Evolutionary conservation across 2,113 vertebrate genomes (phyloP).

Genomic region (Alligator sinensis): DNA sequence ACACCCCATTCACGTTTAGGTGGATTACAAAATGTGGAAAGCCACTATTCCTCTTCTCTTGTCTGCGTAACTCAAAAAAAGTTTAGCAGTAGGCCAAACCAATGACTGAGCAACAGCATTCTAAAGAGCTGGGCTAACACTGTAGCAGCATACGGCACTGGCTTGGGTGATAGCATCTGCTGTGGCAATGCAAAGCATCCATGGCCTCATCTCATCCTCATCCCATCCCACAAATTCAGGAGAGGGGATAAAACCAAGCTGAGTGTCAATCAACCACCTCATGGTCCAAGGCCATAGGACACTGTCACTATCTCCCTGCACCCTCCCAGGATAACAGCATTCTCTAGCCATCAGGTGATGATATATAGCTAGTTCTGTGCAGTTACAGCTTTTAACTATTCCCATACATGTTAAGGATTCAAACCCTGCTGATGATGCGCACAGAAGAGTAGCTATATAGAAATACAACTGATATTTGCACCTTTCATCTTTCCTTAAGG

Average conservation of each 20-base stretch:
- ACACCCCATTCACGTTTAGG: not conserved
- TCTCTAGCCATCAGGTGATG: not conserved
- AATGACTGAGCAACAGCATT: rapidly evolving
- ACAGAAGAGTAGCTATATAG: rapidly evolving
- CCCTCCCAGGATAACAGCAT: not conserved
- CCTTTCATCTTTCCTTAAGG: not conserved
- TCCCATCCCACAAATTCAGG: not conserved
- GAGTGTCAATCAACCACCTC: not conserved
- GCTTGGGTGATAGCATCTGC: rapidly evolving
- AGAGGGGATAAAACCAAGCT: not conserved
- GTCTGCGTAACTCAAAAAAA: not conserved
- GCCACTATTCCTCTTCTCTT: not conserved
- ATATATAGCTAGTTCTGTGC: not conserved
- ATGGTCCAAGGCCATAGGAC: not conserved
- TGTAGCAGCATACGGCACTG: not conserved
- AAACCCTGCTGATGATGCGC: rapidly evolving
- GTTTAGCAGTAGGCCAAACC: not conserved
- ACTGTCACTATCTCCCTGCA: not conserved
- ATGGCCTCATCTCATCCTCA: not conserved
- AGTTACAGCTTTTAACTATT: too few species aligned
- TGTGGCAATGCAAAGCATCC: not conserved
- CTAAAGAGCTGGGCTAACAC: not conserved
- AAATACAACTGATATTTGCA: not conserved
- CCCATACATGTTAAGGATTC: not conserved
- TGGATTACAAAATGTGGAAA: not conserved